Evolutionary conservation across 2,888 invertebrate genomes (phyloP).

Genomic region (Coleophora flavipennella): DNA sequence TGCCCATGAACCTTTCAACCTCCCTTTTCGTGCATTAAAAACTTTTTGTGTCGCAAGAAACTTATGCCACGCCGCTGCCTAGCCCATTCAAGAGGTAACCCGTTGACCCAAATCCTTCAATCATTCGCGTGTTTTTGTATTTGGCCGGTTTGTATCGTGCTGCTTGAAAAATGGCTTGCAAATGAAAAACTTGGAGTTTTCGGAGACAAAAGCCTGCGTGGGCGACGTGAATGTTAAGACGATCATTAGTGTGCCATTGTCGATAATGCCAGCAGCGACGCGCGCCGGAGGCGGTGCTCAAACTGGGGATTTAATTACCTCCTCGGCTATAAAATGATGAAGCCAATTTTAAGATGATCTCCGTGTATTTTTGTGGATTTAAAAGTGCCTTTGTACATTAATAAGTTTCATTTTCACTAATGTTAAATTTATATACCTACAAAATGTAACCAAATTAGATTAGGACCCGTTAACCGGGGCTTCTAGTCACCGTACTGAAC

Average conservation of each 20-base stretch:
- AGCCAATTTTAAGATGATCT: too few relatives aligned
- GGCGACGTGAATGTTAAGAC: constrained; percentile 67
- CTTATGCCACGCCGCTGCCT: background rate
- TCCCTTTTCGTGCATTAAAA: constrained; percentile 23
- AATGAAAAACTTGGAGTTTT: constrained; percentile 53
- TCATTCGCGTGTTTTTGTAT: constrained; percentile 39
- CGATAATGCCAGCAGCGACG: constrained; percentile 34
- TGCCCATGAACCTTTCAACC: constrained; percentile 43
- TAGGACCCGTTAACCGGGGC: too few relatives aligned
- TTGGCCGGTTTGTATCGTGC: constrained; percentile 34
- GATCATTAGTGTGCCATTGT: constrained; percentile 65
- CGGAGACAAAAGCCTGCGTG: constrained; percentile 62
- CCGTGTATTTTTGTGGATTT: too few relatives aligned
- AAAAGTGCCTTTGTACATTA: too few relatives aligned
- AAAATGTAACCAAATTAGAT: too few relatives aligned
- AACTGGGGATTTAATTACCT: constrained; percentile 22
- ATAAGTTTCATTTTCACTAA: too few relatives aligned
- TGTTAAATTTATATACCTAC: too few relatives aligned
- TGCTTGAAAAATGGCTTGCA: constrained; percentile 60
- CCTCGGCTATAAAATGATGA: too few relatives aligned
- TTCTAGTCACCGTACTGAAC: too few relatives aligned
- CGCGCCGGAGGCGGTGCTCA: constrained; percentile 39
- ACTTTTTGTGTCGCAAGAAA: constrained; percentile 36
- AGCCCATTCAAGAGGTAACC: constrained; percentile 36
- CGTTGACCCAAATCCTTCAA: constrained; percentile 61